phyloP scores from a whole-genome alignment of 1,140 invertebrate genomes.

The Drosophila nigrodunni region DNA sequence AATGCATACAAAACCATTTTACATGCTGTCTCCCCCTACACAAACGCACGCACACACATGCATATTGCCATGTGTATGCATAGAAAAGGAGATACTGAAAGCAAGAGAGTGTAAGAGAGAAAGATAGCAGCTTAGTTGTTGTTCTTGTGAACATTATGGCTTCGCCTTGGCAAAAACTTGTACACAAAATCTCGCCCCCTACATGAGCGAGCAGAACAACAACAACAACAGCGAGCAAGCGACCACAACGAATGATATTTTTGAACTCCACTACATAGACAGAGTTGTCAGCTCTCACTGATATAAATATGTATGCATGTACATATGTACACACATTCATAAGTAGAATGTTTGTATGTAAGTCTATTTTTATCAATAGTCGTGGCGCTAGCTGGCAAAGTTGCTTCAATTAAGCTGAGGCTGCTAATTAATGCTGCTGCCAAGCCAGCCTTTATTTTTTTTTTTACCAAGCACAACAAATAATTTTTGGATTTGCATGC shows the following conservation, averaged over 20 bases:
- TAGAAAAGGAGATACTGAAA: constrained; percentile 39
- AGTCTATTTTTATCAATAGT: constrained; percentile 40
- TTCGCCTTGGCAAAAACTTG: constrained; percentile 60
- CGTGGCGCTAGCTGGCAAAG: constrained; percentile 24
- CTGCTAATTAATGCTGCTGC: constrained; percentile 51
- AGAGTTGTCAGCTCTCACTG: constrained; percentile 60
- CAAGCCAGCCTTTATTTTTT: constrained; percentile 30
- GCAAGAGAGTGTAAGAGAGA: constrained; percentile 13
- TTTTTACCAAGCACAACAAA: constrained; percentile 41
- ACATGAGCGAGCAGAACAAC: constrained; percentile 37
- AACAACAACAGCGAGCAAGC: constrained; percentile 22
- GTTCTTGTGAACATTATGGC: constrained; percentile 71
- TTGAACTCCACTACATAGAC: constrained; percentile 69
- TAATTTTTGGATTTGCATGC: constrained; percentile 45
- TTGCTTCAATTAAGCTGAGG: constrained; percentile 34
- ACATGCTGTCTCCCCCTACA: constrained; percentile 36
- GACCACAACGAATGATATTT: constrained; percentile 65
- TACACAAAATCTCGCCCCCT: constrained; percentile 61
- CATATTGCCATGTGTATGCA: constrained; percentile 9
- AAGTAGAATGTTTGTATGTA: constrained; percentile 8
- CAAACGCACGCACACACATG: constrained; percentile 22
- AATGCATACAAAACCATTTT: constrained; percentile 64
- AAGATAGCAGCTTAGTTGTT: constrained; percentile 60
- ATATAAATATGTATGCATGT: constrained; percentile 13
- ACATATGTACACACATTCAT: constrained; percentile 3